Base-by-base conservation (phyloP, 2,797 vertebrate species). In the Malacoctenus gilli region DNA sequence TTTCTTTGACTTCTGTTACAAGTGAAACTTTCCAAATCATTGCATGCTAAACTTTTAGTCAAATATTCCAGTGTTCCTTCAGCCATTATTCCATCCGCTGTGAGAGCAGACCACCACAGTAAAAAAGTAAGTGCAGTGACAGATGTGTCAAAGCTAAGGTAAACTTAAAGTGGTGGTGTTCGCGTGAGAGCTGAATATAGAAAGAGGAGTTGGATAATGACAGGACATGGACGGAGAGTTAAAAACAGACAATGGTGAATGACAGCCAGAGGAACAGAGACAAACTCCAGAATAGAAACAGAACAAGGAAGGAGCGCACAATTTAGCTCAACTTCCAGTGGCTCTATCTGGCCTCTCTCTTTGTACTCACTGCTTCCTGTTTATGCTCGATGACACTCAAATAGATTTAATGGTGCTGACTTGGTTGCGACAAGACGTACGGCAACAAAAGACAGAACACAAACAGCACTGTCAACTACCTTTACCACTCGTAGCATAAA, bases 241-340 rank as follows among this genome's bases (percentile, higher is more conserved):
- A 59, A 62, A 78, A 42, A 41, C 14, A 54, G 40, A 62, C 15
- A 61, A 52, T 62, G 43, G 59, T 18, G 25, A 77, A 34, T 60
- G 65, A 66, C 64, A 75, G 60, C 58, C 43, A 19, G 53, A 44
- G 41, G 50, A 40, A 21, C 56, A 28, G 50, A 50, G 56, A 12
- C 22, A 54, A 60, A 44, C 51, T 62, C 46, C 19, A 59, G 56
- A 85, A 69, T 54, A 72, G 59, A 76, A 68, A 66, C 51, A 43
- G 36, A 58, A 52, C 60, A 54, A 57, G 31, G 28, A 53, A 58
- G 40, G 25, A 9, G 9, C 25, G 9, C 25, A 28, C 25, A 5
- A 28, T 28, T 28, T 28, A 28, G 6, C 25, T 28, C 25, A 28
- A 28, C 6, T 28, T 28, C 25, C 25, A 28, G 15, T 19, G 7